A percentile compares a stretch with the other conserved stretches of the same genome.
Conservation (phyloP, 2,113 vertebrate genomes). For the Ptychochromis oligacanthus region DNA sequence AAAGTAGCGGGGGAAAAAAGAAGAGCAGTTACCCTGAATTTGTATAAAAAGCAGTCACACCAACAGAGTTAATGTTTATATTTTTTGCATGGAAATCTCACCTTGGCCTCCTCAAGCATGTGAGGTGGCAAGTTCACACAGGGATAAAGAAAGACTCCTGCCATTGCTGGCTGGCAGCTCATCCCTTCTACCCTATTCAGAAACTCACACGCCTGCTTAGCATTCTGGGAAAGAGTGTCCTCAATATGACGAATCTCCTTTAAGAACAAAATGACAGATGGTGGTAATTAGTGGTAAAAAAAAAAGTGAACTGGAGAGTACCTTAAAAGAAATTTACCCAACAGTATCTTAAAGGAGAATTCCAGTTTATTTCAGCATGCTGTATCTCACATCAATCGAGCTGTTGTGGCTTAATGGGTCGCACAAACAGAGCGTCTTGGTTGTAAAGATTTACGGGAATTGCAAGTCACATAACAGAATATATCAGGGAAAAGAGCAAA, state of each 20-base stretch:
- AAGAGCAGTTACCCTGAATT: background rate
- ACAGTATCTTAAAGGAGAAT: too few relatives aligned
- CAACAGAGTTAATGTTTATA: background rate
- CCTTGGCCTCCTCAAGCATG: constrained; percentile 48
- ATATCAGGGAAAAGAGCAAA: background rate
- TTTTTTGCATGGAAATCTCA: constrained; percentile 6
- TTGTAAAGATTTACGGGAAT: background rate
- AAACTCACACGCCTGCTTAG: constrained; percentile 34
- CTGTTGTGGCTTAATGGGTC: background rate
- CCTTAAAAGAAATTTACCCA: background rate
- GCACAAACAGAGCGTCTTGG: background rate
- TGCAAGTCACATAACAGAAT: background rate
- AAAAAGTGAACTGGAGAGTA: background rate
- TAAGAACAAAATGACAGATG: background rate
- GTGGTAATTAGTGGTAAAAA: background rate
- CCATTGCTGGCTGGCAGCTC: constrained; percentile 62
- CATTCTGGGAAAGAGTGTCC: constrained; percentile 63
- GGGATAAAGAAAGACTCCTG: constrained; percentile 67
- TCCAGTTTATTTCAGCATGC: background rate
- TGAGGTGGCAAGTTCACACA: constrained; percentile 45
- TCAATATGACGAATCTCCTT: constrained; percentile 55
- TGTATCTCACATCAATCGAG: background rate
- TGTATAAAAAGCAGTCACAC: background rate
- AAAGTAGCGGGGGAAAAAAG: background rate
- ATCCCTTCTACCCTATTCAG: constrained; percentile 67